These are phyloP conservation scores for Philypnodon macrostomus DNA, from an alignment of 2,797 vertebrate genomes.

Conservation along the genomic window DNA sequence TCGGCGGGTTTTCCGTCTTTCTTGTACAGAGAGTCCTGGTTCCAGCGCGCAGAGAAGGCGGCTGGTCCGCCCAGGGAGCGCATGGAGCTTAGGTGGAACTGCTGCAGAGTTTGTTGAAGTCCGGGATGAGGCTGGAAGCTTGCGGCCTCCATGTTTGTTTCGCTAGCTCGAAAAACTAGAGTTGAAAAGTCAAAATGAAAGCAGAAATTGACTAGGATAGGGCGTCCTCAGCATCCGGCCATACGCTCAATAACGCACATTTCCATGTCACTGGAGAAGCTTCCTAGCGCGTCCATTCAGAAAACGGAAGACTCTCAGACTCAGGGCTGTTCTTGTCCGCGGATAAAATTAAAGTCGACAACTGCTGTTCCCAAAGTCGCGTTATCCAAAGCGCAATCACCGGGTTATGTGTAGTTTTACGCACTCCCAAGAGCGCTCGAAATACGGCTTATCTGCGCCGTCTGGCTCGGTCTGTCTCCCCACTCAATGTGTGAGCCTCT, in stretches of 20 bases:
- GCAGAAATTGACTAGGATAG: slow-evolving; percentile 40
- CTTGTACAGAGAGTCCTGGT: slow-evolving; percentile 89
- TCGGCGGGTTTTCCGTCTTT: slow-evolving; percentile 89
- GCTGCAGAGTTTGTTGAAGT: slow-evolving; percentile 97
- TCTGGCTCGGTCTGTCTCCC: slow-evolving; percentile 71
- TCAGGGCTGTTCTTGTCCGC: slow-evolving; percentile 35
- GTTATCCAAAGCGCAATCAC: slow-evolving; percentile 43
- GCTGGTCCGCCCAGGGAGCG: slow-evolving; percentile 96
- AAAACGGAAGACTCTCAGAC: slow-evolving; percentile 51
- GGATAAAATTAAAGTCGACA: slow-evolving; percentile 48
- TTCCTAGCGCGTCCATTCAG: slow-evolving; percentile 72
- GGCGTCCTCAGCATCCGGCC: slow-evolving; percentile 63
- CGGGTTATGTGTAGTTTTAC: slow-evolving; percentile 59
- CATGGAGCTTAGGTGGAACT: slow-evolving; percentile 98
- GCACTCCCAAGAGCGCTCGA: slow-evolving; percentile 64
- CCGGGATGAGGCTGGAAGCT: slow-evolving; percentile 97
- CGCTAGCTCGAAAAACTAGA: slow-evolving; percentile 19
- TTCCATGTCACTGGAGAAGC: slow-evolving; percentile 75
- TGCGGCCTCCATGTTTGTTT: slow-evolving; percentile 80
- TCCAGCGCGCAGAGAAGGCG: slow-evolving; percentile 97
- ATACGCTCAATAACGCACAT: slow-evolving; percentile 61
- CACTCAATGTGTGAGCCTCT: slow-evolving; percentile 51
- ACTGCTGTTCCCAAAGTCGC: slow-evolving; percentile 32
- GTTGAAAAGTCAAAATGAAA: slow-evolving; percentile 61
- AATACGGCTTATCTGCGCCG: slow-evolving; percentile 65